A percentile compares a stretch with the other conserved stretches of the same genome.
Conservation (phyloP, 2,113 vertebrate genomes). For the Apteryx owenii region DNA sequence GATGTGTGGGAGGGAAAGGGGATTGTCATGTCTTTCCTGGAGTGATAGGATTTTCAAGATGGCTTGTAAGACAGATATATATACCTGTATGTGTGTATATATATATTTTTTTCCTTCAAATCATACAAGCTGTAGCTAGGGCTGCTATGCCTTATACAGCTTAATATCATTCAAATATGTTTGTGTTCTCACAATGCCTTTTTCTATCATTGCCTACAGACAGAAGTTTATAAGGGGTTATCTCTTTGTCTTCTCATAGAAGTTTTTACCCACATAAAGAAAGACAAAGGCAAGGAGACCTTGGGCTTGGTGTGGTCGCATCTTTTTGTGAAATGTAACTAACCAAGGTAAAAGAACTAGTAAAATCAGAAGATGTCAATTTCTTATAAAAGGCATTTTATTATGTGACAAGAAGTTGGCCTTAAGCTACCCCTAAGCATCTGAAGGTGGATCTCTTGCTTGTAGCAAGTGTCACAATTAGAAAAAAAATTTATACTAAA, state of each 20-base stretch:
- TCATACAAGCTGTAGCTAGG: neutral
- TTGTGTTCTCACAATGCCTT: neutral
- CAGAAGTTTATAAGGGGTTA: neutral
- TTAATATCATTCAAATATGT: neutral
- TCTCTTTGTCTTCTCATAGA: neutral
- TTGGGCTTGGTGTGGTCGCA: neutral
- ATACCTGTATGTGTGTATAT: neutral
- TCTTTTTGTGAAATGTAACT: neutral
- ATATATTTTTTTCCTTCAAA: neutral
- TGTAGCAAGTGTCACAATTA: neutral
- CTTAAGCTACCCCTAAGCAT: neutral
- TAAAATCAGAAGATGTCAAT: neutral
- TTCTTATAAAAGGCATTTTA: neutral
- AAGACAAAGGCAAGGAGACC: conserved; percentile 8
- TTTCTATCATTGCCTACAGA: neutral
- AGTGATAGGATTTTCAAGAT: neutral
- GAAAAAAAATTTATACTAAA: neutral
- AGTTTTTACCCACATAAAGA: neutral
- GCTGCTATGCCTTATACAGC: neutral
- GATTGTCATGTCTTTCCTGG: neutral
- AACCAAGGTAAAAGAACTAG: neutral
- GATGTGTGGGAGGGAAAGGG: neutral
- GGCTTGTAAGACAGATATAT: neutral
- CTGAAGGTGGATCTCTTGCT: neutral
- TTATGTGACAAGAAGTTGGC: neutral